phyloP scores from a whole-genome alignment of 2,797 vertebrate species.

The Bradypodion ventrale region DNA sequence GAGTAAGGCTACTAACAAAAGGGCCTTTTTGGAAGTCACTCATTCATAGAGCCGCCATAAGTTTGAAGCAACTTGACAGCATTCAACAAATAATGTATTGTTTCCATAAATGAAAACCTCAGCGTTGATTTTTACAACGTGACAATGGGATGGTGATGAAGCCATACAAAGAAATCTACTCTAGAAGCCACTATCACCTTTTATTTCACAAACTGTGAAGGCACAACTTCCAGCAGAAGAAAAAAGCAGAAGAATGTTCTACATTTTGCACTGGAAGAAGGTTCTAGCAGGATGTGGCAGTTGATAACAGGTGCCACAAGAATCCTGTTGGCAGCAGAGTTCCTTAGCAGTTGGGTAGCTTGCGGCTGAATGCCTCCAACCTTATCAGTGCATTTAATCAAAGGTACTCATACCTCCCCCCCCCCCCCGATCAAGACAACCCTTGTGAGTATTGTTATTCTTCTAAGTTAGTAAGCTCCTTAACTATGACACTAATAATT shows the following conservation, averaged over 20 bases:
- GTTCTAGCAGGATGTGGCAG: constrained; percentile 9
- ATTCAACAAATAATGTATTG: not conserved
- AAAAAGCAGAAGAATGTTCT: too few relatives aligned
- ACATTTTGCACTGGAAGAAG: constrained; percentile 10
- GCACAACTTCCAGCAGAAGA: too few relatives aligned
- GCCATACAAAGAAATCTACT: not conserved
- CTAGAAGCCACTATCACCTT: not conserved
- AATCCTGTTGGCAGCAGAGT: not conserved
- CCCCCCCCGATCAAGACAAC: not conserved
- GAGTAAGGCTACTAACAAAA: too few relatives aligned
- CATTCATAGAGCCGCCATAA: too few relatives aligned
- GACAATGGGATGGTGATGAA: not conserved
- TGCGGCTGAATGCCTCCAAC: not conserved
- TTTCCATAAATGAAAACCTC: not conserved
- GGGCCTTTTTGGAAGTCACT: too few relatives aligned
- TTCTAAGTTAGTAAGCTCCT: not conserved
- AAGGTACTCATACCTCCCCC: not conserved
- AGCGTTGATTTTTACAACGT: not conserved
- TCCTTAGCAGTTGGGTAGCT: constrained; percentile 26
- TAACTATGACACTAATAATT: not conserved
- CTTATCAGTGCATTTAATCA: not conserved
- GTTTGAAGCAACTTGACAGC: too few relatives aligned
- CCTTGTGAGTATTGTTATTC: not conserved
- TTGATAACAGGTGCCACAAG: constrained; percentile 19
- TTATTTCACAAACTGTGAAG: not conserved